Base-by-base conservation (phyloP, 2,888 invertebrate species). In the Andrena flavipes region DNA sequence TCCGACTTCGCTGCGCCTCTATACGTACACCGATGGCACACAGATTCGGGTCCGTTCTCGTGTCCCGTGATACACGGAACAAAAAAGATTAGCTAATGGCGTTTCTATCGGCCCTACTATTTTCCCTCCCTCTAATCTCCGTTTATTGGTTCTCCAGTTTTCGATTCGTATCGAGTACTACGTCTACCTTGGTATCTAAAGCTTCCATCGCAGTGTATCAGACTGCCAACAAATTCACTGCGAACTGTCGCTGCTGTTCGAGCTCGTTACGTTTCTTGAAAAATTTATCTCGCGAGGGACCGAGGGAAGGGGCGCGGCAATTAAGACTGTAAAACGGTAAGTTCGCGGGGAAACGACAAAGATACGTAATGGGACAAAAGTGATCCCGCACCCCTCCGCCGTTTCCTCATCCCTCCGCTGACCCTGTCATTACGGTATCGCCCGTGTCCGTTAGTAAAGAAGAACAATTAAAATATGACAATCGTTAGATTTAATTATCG, bases 401-500 rank as follows among this genome's bases (percentile, higher is more conserved):
- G 76, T 76, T 63, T 54, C 63, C 48, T 71, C 67, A 75, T 72
- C 65, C 63, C 26, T 8, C 71, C 64, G 30, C 10, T 73, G 48
- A 65, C 23, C 71, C 79, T 42, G 84, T 85, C 85, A 82, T 88
- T 85, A 87, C 76, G 84, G 67, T 88, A 88, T 88, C 88, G 82
- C 67, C 23, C 51, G 82, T 88, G 88, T 87, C 77, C 86, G 86
- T 62, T 72, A 62, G 78, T 83, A 88, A 88, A 91, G 90, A 91
- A 89, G 91, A 90, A 93, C 91, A 93, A 93, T 93, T 93, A 93
- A 93, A 93, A 92, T 91, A 92, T 93, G 92, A 93, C 92, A 93
- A 93, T 93, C 92, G 92, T 93, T 92, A 91, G 90, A 93, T 93
- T 93, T 93, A 93, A 93, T 93, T 93, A 93, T 93, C 89, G 91